Conservation (phyloP, 2,113 vertebrate species). For the Etia nguti region DNA sequence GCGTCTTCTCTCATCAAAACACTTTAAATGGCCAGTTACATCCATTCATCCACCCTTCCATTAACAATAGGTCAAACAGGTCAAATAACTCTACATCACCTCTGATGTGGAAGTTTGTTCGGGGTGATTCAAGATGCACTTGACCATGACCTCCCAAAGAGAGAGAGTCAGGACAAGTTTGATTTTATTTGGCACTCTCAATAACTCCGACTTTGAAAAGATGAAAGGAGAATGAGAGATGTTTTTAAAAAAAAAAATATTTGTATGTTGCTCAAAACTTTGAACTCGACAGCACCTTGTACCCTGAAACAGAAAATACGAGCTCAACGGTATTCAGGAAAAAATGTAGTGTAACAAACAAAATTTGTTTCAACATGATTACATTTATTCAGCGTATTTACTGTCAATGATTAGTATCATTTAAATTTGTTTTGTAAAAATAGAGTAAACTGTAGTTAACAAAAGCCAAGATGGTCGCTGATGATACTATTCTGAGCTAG, state of each 20-base stretch:
- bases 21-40: not conserved
- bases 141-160: constrained; percentile 13
- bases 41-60: not conserved
- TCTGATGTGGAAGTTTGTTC: not conserved
- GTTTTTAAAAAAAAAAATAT: constrained; percentile 1
- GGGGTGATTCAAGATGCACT: not conserved
- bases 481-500: not conserved
- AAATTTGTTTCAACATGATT: not conserved
- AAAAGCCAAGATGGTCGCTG: not conserved
- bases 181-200: constrained; percentile 1
- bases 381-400: not conserved
- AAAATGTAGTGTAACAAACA: not conserved
- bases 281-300: not conserved
- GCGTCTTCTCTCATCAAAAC: constrained; percentile 13
- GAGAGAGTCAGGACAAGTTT: not conserved
- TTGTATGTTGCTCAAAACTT: constrained; percentile 22
- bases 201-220: not conserved
- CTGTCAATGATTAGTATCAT: not conserved
- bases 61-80: not conserved
- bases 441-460: too few relatives aligned
- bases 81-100: not conserved
- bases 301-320: not conserved
- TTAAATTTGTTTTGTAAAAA: not conserved
- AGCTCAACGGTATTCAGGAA: not conserved
- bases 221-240: constrained; percentile 32